Percentiles rank a stretch among this genome's conserved stretches.
These are phyloP conservation scores for Ceratosolen fusciceps DNA, from an alignment of 1,140 invertebrate species.

Conservation along the genomic window DNA sequence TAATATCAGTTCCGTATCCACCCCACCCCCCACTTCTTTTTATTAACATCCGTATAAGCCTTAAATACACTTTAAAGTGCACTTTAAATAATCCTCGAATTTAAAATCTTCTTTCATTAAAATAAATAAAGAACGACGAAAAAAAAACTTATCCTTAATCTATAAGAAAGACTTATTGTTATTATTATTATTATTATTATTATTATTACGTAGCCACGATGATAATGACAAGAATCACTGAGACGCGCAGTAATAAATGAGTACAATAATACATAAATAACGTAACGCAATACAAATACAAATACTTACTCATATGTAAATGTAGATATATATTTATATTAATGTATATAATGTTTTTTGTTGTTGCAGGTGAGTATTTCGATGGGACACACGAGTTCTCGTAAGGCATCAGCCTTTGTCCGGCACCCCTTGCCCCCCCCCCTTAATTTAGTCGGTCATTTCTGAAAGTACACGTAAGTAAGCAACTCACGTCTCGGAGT, in stretches of 20 bases:
- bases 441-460: slow-evolving; percentile 16
- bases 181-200: background rate
- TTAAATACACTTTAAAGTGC: background rate
- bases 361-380: slow-evolving; percentile 44
- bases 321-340: too few species aligned
- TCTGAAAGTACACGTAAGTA: background rate
- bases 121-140: background rate
- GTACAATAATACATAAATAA: too few species aligned
- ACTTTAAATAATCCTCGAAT: background rate
- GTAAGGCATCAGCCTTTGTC: too few species aligned
- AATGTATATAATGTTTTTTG: too few species aligned
- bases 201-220: too few species aligned
- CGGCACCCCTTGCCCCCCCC: background rate
- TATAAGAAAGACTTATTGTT: background rate
- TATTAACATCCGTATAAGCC: background rate
- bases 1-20: background rate
- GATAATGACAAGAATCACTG: too few species aligned
- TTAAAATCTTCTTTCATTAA: background rate
- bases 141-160: background rate
- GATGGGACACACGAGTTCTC: too few species aligned
- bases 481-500: background rate
- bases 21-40: too few species aligned
- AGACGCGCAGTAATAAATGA: too few species aligned
- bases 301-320: background rate
- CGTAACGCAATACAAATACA: too few species aligned